These are phyloP conservation scores for Choristoneura rosaceana DNA, from an alignment of 2,888 invertebrate genomes.

Conservation along the genomic window DNA sequence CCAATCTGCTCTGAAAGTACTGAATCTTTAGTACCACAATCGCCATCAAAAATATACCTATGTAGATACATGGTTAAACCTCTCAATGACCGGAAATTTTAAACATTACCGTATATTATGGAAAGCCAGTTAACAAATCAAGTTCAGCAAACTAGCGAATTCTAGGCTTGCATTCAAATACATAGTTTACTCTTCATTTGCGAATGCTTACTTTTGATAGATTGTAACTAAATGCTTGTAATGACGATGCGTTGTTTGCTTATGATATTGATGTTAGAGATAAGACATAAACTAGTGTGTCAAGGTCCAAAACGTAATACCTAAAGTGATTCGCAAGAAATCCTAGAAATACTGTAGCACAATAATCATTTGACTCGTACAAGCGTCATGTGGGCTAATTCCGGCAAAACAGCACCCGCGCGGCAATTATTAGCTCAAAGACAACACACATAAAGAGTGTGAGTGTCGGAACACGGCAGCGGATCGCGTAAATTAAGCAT, in stretches of 20 bases:
- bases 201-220: not conserved
- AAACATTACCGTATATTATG: not conserved
- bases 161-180: not conserved
- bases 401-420: constrained; percentile 60
- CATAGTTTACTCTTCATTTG: not conserved
- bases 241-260: too few relatives aligned
- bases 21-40: too few relatives aligned
- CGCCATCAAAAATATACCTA: too few relatives aligned
- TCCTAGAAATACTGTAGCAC: not conserved
- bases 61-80: not conserved
- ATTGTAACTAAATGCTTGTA: not conserved
- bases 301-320: not conserved
- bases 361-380: not conserved
- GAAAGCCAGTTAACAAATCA: not conserved
- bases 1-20: too few relatives aligned
- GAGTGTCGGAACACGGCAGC: constrained; percentile 75
- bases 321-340: not conserved
- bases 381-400: constrained; percentile 47
- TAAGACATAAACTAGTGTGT: not conserved
- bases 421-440: constrained; percentile 80
- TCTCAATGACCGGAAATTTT: not conserved
- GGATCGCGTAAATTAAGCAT: constrained; percentile 81
- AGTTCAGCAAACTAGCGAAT: not conserved
- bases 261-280: not conserved
- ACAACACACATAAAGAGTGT: constrained; percentile 84